These are phyloP conservation scores for Rutilus rutilus DNA, from an alignment of 2,113 vertebrate genomes.

Conservation along the genomic window DNA sequence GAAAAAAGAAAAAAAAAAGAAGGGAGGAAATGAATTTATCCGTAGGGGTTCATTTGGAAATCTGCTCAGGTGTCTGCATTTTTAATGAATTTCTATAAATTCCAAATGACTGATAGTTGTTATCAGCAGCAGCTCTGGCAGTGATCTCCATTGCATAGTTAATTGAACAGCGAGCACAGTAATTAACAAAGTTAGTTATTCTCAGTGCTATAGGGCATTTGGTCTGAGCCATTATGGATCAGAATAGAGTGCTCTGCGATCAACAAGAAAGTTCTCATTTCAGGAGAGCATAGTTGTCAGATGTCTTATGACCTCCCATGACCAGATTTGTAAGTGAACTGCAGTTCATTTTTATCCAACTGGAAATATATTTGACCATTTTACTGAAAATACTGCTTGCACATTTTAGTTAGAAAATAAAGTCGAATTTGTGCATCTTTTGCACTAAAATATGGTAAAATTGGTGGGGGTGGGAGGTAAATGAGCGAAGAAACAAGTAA, in stretches of 20 bases:
- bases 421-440: too few relatives aligned
- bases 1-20: neutral
- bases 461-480: too few relatives aligned
- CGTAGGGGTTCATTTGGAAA: constrained; percentile 44
- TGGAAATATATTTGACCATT: neutral
- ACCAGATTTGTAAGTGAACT: constrained; percentile 6
- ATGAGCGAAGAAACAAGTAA: too few relatives aligned
- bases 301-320: neutral
- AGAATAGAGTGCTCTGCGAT: neutral
- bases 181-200: constrained; percentile 57
- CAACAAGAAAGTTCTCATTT: constrained; percentile 26
- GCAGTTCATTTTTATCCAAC: neutral
- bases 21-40: constrained; percentile 50
- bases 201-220: constrained; percentile 45
- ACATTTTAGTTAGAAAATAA: neutral
- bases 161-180: constrained; percentile 57
- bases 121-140: constrained; percentile 48
- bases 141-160: constrained; percentile 53
- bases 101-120: constrained; percentile 53
- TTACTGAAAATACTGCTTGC: neutral
- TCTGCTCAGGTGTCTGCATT: constrained; percentile 49
- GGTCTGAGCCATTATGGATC: constrained; percentile 24
- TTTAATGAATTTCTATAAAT: constrained; percentile 52
- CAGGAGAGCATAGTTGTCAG: neutral
- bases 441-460: too few relatives aligned